Evolutionary conservation across 2,113 vertebrate species (phyloP).

Genomic region (Anthoscopus minutus): DNA sequence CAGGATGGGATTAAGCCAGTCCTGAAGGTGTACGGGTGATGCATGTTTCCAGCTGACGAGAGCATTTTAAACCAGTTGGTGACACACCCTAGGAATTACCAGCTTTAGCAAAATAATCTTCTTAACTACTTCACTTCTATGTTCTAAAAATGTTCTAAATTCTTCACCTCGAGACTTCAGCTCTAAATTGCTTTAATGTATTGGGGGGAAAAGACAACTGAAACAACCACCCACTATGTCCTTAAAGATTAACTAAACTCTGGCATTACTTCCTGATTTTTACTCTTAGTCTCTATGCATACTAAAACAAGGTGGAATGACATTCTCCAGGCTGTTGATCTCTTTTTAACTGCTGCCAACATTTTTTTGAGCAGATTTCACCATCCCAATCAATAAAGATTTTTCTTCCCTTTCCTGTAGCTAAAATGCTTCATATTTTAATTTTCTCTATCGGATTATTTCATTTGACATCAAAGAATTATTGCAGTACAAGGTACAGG

Average conservation of each 20-base stretch:
- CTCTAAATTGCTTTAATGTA: background rate
- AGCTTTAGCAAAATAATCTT: slow-evolving; percentile 1
- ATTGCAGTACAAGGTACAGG: slow-evolving; percentile 9
- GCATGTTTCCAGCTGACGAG: background rate
- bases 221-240: background rate
- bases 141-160: background rate
- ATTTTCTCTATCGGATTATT: slow-evolving; percentile 47
- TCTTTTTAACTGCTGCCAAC: slow-evolving; percentile 17
- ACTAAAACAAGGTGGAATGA: background rate
- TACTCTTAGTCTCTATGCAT: background rate
- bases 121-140: background rate
- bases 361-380: background rate
- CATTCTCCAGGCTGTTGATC: background rate
- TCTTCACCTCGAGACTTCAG: background rate
- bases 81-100: background rate
- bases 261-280: background rate
- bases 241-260: background rate
- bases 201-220: background rate
- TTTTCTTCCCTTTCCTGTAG: slow-evolving; percentile 21
- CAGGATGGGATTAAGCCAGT: background rate
- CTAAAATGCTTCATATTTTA: slow-evolving; percentile 36
- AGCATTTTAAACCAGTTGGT: background rate
- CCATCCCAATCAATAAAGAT: background rate
- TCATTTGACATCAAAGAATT: slow-evolving; percentile 38
- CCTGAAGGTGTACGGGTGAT: background rate